Evolutionary conservation across 2,888 invertebrate genomes (phyloP), one percentile per base, ranked within the genome.

Genomic region (Drosophila gaucha): DNA sequence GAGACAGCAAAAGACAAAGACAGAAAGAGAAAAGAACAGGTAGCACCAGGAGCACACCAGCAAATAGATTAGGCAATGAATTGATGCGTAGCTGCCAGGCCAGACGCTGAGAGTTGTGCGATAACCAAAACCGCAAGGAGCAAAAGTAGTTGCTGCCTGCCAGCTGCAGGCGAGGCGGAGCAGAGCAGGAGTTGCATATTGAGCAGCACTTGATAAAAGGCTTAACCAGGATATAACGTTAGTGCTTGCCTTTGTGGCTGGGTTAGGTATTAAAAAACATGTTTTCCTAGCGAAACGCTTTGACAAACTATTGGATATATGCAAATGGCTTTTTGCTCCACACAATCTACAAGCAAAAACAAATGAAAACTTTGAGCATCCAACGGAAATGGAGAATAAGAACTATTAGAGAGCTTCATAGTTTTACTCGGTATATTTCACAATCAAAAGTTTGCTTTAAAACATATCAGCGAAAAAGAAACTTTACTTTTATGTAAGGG

Each of bases 11-110:
- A 52, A 52, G 49, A 54, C 28, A 28, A 6, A 55, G 16, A 46
- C 20, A 39, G 38, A 22, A 12, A 26, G 18, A 24, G 47, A 16
- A 8, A 28, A 38, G 43, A 56, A 33, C 62, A 74, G 74, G 74
- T 56, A 68, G 46, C 20, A 20, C 31, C 31, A 20, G 46, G 46
- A 46, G 64, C 63, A 60, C 54, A 78, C 79, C 80, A 72, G 87
- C 85, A 82, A 82, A 82, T 82, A 82, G 87, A 82, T 82, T 82
- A 82, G 82, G 85, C 85, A 78, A 84, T 75, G 82, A 86, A 82
- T 82, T 86, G 82, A 82, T 82, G 82, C 87, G 85, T 84, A 84
- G 85, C 87, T 86, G 82, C 87, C 82, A 80, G 80, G 58, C 77
- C 67, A 74, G 72, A 65, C 72, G 83, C 73, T 75, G 76, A 67